Evolutionary conservation across 2,113 vertebrate genomes (phyloP).

Genomic region (Geothlypis trichas): DNA sequence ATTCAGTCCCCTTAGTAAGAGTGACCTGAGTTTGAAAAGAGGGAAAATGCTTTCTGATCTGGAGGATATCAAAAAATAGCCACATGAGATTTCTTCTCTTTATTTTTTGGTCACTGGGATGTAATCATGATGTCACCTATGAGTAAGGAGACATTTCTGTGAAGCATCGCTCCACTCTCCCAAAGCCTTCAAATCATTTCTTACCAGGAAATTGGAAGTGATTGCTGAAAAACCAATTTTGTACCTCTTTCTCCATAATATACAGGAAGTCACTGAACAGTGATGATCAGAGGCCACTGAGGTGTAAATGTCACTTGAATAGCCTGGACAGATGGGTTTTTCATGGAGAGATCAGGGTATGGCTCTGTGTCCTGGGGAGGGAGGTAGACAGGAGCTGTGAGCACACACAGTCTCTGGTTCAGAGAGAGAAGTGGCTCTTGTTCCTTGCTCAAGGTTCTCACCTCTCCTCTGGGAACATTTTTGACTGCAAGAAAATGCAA

Average conservation of each 20-base stretch:
- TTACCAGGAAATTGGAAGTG: not conserved
- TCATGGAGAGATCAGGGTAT: not conserved
- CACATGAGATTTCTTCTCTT: not conserved
- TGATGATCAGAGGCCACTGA: not conserved
- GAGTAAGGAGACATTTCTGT: not conserved
- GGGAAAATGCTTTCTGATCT: not conserved
- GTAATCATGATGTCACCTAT: not conserved
- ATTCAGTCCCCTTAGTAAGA: not conserved
- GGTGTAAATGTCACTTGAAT: conserved; percentile 15
- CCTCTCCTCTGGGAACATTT: not conserved
- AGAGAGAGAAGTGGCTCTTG: not conserved
- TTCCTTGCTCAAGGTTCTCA: not conserved
- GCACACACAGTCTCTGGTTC: not conserved
- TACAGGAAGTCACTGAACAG: not conserved
- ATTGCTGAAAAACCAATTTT: conserved; percentile 3
- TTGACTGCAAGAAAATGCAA: not conserved
- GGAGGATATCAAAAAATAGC: not conserved
- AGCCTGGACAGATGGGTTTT: conserved; percentile 12
- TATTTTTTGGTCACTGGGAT: not conserved
- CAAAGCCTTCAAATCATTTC: not conserved
- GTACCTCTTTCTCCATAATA: not conserved
- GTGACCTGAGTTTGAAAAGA: not conserved
- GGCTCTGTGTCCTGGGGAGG: not conserved
- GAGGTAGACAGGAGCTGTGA: not conserved
- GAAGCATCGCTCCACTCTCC: not conserved